phyloP scores from a whole-genome alignment of 2,797 vertebrate genomes.

The Sardinella longiceps region DNA sequence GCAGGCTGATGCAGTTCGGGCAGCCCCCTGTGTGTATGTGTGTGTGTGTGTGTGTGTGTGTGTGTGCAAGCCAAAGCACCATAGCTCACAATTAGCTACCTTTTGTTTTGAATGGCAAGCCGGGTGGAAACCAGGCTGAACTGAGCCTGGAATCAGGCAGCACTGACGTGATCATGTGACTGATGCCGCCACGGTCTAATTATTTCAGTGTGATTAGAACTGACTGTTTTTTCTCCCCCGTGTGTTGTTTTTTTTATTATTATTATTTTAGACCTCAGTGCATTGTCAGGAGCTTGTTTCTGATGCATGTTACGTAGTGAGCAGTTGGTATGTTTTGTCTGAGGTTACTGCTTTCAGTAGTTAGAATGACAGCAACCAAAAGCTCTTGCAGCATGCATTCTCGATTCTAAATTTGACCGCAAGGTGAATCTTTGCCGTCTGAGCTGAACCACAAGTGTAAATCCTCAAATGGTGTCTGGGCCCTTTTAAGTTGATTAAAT shows the following conservation, averaged over 20 bases:
- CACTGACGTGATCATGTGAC: slow-evolving; percentile 3
- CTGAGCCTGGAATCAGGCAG: neutral
- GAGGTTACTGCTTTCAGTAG: neutral
- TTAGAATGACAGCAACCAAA: too few species aligned
- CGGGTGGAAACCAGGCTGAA: neutral
- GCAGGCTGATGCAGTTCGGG: slow-evolving; percentile 18
- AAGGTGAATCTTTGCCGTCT: neutral
- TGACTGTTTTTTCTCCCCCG: neutral
- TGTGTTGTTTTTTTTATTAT: too few species aligned
- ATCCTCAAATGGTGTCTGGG: neutral
- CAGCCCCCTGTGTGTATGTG: neutral
- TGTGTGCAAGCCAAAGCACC: slow-evolving; percentile 32
- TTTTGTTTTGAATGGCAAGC: slow-evolving; percentile 38
- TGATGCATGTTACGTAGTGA: neutral
- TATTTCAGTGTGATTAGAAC: neutral
- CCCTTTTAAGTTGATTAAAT: neutral
- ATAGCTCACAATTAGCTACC: slow-evolving; percentile 43
- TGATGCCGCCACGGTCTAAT: neutral
- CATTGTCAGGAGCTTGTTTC: neutral
- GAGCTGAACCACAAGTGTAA: neutral
- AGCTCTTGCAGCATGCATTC: neutral
- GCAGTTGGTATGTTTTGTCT: neutral
- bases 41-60: neutral
- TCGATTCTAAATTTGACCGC: neutral
- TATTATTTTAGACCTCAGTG: neutral